phyloP scores from a whole-genome alignment of 2,113 vertebrate species.

The Cyphomyrus plagiostoma region DNA sequence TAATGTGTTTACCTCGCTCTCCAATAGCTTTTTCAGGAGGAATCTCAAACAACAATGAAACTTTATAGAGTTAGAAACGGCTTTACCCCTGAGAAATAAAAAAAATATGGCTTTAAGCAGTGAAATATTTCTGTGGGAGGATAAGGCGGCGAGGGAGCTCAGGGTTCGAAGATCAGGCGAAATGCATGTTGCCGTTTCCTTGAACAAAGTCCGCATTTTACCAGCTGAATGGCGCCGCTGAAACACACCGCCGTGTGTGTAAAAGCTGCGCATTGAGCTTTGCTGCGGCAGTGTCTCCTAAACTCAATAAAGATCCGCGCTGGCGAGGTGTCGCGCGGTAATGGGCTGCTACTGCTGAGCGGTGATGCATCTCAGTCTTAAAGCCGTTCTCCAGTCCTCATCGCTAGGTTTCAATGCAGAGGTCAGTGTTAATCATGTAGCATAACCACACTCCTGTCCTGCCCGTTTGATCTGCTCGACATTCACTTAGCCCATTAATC shows the following conservation, averaged over 20 bases:
- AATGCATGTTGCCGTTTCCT: neutral
- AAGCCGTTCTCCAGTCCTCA: neutral
- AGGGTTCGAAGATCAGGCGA: neutral
- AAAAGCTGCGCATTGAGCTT: neutral
- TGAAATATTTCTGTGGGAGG: neutral
- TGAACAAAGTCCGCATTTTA: neutral
- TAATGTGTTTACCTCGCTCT: neutral
- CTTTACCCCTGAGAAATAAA: neutral
- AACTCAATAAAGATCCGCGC: neutral
- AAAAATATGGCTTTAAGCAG: neutral
- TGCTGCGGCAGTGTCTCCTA: neutral
- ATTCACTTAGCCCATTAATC: neutral
- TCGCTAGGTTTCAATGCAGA: neutral
- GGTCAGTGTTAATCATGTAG: neutral
- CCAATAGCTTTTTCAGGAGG: neutral
- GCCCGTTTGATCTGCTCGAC: neutral
- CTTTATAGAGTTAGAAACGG: neutral
- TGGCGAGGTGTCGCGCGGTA: neutral
- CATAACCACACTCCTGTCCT: neutral
- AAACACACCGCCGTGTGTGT: neutral
- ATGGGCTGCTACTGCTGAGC: neutral
- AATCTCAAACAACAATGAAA: conserved; percentile 1
- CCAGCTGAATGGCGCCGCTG: neutral
- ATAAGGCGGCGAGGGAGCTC: neutral
- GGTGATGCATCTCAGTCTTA: neutral